Conservation (phyloP, 2,797 vertebrate species). For the Hoplostethus mediterraneus region DNA sequence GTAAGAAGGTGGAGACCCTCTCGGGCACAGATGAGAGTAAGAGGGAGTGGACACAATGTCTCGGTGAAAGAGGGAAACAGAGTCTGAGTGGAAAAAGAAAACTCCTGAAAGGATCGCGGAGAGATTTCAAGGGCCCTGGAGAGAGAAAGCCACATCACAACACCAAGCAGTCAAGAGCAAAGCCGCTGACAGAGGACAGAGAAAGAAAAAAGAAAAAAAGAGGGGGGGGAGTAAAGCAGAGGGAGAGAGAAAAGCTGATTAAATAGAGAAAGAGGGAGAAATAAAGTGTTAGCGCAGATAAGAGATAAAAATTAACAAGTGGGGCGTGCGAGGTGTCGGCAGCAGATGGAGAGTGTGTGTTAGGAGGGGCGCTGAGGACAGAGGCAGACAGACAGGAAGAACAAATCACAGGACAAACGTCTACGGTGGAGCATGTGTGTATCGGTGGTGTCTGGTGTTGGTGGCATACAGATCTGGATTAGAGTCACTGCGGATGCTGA, state of each 20-base stretch:
- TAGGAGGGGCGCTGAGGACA: conserved; percentile 58
- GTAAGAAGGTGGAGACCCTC: conserved; percentile 8
- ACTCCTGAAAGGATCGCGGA: conserved; percentile 43
- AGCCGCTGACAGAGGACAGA: conserved; percentile 4
- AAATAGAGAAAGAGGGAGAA: conserved; percentile 43
- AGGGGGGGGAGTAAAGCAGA: neutral
- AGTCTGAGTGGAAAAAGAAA: conserved; percentile 46
- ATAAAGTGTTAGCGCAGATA: conserved; percentile 54
- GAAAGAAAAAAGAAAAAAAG: conserved; percentile 11
- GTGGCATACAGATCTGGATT: conserved; percentile 28
- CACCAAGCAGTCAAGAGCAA: conserved; percentile 55
- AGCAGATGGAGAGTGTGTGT: conserved; percentile 78
- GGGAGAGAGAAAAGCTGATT: conserved; percentile 8
- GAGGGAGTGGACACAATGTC: neutral
- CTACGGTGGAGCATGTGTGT: conserved; percentile 35
- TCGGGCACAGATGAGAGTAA: conserved; percentile 26
- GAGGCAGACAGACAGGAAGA: neutral
- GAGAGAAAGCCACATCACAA: conserved; percentile 38
- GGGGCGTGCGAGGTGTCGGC: conserved; percentile 70
- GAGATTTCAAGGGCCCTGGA: conserved; percentile 59
- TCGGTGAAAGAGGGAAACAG: conserved; percentile 12
- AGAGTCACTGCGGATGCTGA: conserved; percentile 36
- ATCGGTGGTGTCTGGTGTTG: conserved; percentile 40
- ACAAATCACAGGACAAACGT: conserved; percentile 26
- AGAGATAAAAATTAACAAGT: conserved; percentile 69